Percentiles rank a stretch among this genome's conserved stretches.
phyloP scores from a whole-genome alignment of 2,113 vertebrate species.

The Pelusios castaneus region DNA sequence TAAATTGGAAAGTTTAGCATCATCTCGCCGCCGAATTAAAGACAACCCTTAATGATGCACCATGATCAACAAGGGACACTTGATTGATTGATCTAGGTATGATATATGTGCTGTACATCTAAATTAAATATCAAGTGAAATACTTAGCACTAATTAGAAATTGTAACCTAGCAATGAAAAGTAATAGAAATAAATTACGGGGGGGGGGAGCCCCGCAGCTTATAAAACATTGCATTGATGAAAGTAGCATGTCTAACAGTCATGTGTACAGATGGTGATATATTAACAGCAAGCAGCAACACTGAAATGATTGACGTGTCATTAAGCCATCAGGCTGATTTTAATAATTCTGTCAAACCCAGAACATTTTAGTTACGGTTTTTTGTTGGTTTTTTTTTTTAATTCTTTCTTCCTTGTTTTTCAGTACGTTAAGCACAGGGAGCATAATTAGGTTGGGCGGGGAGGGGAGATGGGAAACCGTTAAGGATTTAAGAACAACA shows the following conservation, averaged over 20 bases:
- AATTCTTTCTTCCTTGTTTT: background rate
- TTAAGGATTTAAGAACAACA: background rate
- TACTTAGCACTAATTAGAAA: slow-evolving; percentile 69
- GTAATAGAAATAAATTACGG: slow-evolving; percentile 52
- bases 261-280: slow-evolving; percentile 58
- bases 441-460: slow-evolving; percentile 22
- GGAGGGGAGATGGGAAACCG: background rate
- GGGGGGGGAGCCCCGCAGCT: background rate
- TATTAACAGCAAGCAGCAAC: slow-evolving; percentile 51
- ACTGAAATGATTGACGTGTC: slow-evolving; percentile 64
- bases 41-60: slow-evolving; percentile 67
- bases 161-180: slow-evolving; percentile 58
- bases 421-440: background rate
- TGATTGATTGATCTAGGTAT: slow-evolving; percentile 74
- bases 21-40: slow-evolving; percentile 57
- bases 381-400: background rate
- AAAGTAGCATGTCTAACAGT: background rate
- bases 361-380: slow-evolving; percentile 1
- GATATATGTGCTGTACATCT: slow-evolving; percentile 64
- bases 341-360: slow-evolving; percentile 49
- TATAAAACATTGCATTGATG: background rate
- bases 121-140: slow-evolving; percentile 74
- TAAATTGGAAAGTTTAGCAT: background rate
- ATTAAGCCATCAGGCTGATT: slow-evolving; percentile 58
- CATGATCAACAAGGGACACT: slow-evolving; percentile 71